These are phyloP conservation scores for Cistogaster globosa DNA, from an alignment of 2,888 invertebrate genomes.

Conservation along the genomic window DNA sequence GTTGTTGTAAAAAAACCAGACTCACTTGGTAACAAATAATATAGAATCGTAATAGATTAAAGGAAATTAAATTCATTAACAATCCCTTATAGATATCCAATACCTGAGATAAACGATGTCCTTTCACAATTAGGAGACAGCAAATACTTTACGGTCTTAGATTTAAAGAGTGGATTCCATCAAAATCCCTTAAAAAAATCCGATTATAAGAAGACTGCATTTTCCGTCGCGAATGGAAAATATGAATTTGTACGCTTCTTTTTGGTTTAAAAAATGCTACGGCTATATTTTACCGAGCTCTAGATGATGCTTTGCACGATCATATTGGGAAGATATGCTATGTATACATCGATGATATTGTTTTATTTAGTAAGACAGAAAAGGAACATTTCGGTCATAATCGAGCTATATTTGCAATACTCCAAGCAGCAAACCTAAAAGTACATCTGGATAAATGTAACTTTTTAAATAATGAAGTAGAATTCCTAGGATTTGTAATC, in stretches of 20 bases:
- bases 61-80: constrained; percentile 55
- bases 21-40: no score
- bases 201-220: constrained; percentile 56
- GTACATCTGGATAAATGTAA: background rate
- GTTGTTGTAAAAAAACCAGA: background rate
- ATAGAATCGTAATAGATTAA: constrained; percentile 34
- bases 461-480: constrained; percentile 45
- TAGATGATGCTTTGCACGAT: no score
- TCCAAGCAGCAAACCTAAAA: background rate
- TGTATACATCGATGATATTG: no score
- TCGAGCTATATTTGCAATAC: constrained; percentile 9
- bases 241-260: no score
- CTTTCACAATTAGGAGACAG: constrained; percentile 16
- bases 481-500: constrained; percentile 39
- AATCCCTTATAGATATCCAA: constrained; percentile 13
- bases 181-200: constrained; percentile 30
- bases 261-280: no score
- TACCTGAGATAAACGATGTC: constrained; percentile 58
- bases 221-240: background rate
- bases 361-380: background rate
- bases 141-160: background rate
- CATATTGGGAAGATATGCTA: no score
- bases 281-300: no score
- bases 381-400: constrained; percentile 1
- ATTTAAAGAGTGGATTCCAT: no score